Conservation (phyloP, 1,140 invertebrate genomes). For the Scaptomyza graminum region DNA sequence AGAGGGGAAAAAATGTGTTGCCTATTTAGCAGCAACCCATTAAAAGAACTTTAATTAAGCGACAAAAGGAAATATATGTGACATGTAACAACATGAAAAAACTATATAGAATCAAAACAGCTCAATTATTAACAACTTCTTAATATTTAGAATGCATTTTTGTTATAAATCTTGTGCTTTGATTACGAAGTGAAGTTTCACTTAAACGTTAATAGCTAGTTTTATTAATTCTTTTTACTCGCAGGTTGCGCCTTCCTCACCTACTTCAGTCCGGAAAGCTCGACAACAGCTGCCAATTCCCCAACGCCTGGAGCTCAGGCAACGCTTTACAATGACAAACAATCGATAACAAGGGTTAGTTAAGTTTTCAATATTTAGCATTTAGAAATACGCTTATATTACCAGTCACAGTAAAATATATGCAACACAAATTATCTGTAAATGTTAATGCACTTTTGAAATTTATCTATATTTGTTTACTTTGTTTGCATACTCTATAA, state of each 20-base stretch:
- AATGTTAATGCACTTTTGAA: constrained; percentile 34
- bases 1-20: neutral
- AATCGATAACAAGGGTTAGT: constrained; percentile 98
- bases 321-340: constrained; percentile 95
- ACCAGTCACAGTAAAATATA: neutral
- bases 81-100: constrained; percentile 23
- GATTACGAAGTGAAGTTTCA: no score
- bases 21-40: constrained; percentile 19
- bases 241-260: constrained; percentile 98
- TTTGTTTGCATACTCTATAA: constrained; percentile 22
- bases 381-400: neutral
- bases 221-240: neutral
- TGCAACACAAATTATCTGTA: constrained; percentile 22
- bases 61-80: constrained; percentile 52
- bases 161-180: neutral
- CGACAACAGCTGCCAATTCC: constrained; percentile 87
- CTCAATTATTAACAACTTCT: no score
- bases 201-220: no score
- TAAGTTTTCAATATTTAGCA: constrained; percentile 18
- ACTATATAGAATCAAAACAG: neutral
- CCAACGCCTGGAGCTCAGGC: constrained; percentile 59
- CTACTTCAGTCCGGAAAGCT: constrained; percentile 97
- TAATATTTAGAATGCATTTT: no score
- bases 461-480: constrained; percentile 35
- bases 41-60: constrained; percentile 48